Evolutionary conservation across 2,113 vertebrate species (phyloP).

Genomic region (Macrotus californicus): DNA sequence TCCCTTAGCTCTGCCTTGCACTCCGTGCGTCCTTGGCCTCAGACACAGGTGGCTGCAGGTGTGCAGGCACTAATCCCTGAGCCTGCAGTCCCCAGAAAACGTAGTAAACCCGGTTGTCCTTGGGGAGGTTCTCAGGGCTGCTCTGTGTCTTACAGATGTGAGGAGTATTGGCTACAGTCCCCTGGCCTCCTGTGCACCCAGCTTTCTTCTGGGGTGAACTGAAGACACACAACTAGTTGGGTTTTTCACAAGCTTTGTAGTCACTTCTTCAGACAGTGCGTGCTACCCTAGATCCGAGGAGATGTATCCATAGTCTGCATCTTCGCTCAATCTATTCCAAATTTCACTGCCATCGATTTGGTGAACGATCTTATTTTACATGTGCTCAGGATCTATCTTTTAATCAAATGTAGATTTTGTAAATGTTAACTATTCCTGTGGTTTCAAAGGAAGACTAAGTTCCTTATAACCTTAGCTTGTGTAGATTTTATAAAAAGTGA

Average conservation of each 20-base stretch:
- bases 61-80: neutral
- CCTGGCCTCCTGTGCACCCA: neutral
- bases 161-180: neutral
- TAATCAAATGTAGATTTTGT: neutral
- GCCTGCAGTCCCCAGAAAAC: neutral
- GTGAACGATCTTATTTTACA: neutral
- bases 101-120: neutral
- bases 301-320: neutral
- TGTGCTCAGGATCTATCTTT: neutral
- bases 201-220: neutral
- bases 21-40: neutral
- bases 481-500: neutral
- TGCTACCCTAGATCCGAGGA: accelerated
- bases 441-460: neutral
- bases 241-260: neutral
- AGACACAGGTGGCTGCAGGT: neutral
- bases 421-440: neutral
- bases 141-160: too few species aligned
- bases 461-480: neutral
- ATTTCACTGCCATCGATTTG: neutral
- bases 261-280: neutral
- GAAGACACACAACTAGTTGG: accelerated
- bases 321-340: neutral
- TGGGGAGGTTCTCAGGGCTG: neutral
- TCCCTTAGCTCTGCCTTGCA: neutral